Base-by-base conservation (phyloP, 2,888 invertebrate genomes). In the Drosophila helvetica region DNA sequence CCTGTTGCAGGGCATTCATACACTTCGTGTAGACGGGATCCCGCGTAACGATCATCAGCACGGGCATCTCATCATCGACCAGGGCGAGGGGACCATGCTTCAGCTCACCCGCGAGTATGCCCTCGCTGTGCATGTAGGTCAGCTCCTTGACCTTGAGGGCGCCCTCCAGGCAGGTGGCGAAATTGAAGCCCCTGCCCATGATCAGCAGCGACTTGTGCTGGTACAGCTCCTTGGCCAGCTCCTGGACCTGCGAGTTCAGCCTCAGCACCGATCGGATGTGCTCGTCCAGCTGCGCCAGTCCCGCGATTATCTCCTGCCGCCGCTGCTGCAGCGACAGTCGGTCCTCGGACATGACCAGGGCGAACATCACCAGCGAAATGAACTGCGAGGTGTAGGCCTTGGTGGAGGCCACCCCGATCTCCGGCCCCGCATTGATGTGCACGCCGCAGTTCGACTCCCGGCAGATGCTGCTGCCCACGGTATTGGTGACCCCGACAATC, bases 361-460 rank as follows among this genome's bases (percentile, higher is more conserved):
- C 98, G 92, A 99, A 99, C 98, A 99, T 98, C n/a, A 99, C 98
- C 74, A 99, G 94, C 0, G 99, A 97, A 75, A 99, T 96, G 92
- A 99, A 99, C 92, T 99, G 99, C 72, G 99, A 99, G 1, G 99
- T 99, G 93, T 99, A 99, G 0, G 99, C 99, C 93, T 99, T 99
- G 9, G 99, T 99, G 60, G 98, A 98, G 42, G 99, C 99, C 2
- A 99, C 99, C 92, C 99, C 99, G 81, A 99, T 99, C 93, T 99
- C 99, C 5, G 99, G 99, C 0, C 99, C 99, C 30, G 99, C 99
- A 91, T 99, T 99, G 82, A 99, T 98, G 92, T 99, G 99, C 22
- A 99, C 97, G 78, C 99, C 99, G 90, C 99, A 99, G 90, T 99
- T 98, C 6, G 98, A 98, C 93, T 99, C 99, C 25, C 99, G 96